A percentile compares a stretch with the other conserved stretches of the same genome.
phyloP scores from a whole-genome alignment of 1,140 invertebrate genomes.

The Cherax destructor region DNA sequence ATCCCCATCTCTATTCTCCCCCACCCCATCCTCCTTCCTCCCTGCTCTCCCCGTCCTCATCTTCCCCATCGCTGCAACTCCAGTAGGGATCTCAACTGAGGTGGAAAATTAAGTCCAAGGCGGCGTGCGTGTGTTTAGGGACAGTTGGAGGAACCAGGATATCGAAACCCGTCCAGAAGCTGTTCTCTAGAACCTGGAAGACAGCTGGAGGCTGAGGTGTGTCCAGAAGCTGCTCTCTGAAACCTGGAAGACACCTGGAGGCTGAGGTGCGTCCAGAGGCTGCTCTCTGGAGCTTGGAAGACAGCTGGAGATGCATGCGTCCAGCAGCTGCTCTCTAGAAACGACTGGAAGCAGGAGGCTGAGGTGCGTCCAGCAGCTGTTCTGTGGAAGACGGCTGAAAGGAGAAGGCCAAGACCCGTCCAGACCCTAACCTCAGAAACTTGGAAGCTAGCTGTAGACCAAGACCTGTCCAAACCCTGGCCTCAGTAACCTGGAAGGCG shows the following conservation, averaged over 20 bases:
- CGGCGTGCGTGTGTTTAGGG: conserved; percentile 65
- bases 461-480: not conserved
- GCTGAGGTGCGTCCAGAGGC: not conserved
- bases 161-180: not conserved
- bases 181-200: conserved; percentile 26
- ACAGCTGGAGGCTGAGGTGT: conserved; percentile 15
- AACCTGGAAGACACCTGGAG: not conserved
- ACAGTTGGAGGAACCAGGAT: conserved; percentile 28
- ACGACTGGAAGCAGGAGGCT: not conserved
- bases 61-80: conserved; percentile 14
- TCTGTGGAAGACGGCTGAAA: conserved; percentile 19
- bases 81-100: conserved; percentile 62
- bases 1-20: too few relatives aligned
- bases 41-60: not conserved
- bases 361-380: not conserved
- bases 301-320: conserved; percentile 12
- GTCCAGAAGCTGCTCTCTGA: conserved; percentile 4
- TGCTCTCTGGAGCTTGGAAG: conserved; percentile 26
- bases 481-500: conserved; percentile 38
- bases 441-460: too few relatives aligned
- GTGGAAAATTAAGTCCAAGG: conserved; percentile 68
- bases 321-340: conserved; percentile 16
- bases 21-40: not conserved
- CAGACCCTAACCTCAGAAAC: too few relatives aligned
- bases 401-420: too few relatives aligned